Percentiles rank a stretch among this genome's conserved stretches.
phyloP scores from a whole-genome alignment of 2,888 invertebrate species.

The Drosophila meridiana region DNA sequence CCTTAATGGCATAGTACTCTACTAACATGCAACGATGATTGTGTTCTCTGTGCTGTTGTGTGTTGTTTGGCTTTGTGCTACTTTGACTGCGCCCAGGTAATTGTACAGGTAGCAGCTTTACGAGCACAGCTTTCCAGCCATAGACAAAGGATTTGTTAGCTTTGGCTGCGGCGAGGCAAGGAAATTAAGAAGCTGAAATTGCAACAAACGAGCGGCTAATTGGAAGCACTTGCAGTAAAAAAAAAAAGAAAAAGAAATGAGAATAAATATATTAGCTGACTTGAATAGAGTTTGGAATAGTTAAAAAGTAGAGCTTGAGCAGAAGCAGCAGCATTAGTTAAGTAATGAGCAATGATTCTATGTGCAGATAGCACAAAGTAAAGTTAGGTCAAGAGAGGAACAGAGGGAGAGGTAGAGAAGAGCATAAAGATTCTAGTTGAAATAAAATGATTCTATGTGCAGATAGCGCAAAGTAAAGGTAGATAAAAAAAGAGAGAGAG shows the following conservation, averaged over 20 bases:
- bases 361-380: background rate
- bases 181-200: conserved; percentile 44
- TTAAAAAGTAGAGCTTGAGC: conserved; percentile 12
- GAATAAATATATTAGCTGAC: conserved; percentile 56
- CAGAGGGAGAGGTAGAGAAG: too few relatives aligned
- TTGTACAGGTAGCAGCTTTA: conserved; percentile 29
- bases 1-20: conserved; percentile 65
- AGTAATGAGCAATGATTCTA: background rate
- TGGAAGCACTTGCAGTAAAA: conserved; percentile 49
- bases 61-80: conserved; percentile 39
- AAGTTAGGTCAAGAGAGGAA: background rate
- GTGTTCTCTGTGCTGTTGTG: conserved; percentile 26
- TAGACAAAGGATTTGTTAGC: conserved; percentile 54
- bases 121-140: conserved; percentile 40
- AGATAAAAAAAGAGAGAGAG: too few relatives aligned
- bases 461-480: background rate
- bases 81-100: conserved; percentile 42
- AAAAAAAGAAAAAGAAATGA: conserved; percentile 13
- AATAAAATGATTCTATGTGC: background rate
- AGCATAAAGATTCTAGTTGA: too few relatives aligned
- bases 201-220: conserved; percentile 64
- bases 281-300: conserved; percentile 32
- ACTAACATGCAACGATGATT: conserved; percentile 62
- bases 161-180: conserved; percentile 27
- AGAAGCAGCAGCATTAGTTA: background rate